Conservation (phyloP, 1,140 invertebrate species). For the Eufriesea mexicana region DNA sequence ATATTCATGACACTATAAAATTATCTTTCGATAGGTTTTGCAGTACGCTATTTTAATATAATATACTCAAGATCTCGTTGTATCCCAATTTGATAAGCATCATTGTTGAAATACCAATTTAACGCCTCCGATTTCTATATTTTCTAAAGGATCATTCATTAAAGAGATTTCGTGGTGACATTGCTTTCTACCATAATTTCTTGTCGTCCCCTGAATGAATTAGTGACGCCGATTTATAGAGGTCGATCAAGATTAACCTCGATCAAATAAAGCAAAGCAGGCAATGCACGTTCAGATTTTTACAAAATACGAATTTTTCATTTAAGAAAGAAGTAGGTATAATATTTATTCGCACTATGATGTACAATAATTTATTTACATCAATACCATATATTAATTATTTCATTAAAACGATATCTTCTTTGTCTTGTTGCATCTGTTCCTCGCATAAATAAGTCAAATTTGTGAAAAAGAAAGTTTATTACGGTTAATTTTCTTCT, state of each 20-base stretch:
- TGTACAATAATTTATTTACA: no score
- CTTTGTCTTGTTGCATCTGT: no score
- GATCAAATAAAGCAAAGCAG: background rate
- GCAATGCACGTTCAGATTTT: background rate
- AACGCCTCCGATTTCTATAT: background rate
- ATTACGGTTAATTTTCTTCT: no score
- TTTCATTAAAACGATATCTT: no score
- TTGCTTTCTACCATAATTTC: background rate
- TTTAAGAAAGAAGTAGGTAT: background rate
- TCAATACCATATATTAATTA: no score
- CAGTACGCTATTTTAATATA: background rate
- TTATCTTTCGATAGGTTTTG: background rate
- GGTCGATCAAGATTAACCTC: background rate
- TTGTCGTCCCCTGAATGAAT: conserved; percentile 6
- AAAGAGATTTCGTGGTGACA: background rate
- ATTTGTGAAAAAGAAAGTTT: no score
- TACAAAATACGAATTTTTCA: background rate
- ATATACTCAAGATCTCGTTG: background rate
- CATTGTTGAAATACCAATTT: no score
- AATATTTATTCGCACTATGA: background rate
- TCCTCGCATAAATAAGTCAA: no score
- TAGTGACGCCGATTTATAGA: conserved; percentile 15
- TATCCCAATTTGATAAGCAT: background rate
- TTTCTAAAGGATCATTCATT: background rate
- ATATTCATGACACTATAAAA: no score